Conservation (phyloP, 2,113 vertebrate genomes). For the Setophaga coronata region DNA sequence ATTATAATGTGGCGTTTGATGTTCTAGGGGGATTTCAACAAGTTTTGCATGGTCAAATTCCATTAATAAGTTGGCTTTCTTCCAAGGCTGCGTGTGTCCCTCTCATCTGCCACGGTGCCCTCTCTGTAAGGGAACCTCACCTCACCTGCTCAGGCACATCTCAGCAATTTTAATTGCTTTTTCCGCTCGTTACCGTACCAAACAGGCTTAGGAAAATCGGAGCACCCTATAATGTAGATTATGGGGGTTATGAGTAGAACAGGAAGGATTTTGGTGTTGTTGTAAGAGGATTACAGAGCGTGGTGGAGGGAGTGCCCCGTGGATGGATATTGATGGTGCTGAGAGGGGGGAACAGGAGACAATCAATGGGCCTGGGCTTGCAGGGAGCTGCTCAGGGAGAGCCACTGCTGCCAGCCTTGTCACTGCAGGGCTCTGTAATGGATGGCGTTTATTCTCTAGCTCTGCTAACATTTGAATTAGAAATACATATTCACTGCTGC, state of each 20-base stretch:
- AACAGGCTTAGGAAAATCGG: constrained; percentile 23
- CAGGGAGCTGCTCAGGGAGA: neutral
- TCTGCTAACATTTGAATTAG: neutral
- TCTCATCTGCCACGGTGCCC: constrained; percentile 56
- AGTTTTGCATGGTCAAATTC: constrained; percentile 75
- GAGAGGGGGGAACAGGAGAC: neutral
- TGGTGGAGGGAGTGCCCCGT: neutral
- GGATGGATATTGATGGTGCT: neutral
- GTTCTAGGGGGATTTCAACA: constrained; percentile 66
- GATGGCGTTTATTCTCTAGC: neutral
- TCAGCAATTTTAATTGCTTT: constrained; percentile 66
- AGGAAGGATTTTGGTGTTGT: neutral
- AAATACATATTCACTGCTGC: neutral
- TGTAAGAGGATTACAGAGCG: neutral
- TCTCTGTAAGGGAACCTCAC: constrained; percentile 55
- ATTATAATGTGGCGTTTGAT: constrained; percentile 65
- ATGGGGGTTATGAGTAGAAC: neutral
- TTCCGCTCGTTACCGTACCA: neutral
- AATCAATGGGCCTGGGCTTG: neutral
- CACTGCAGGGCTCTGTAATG: neutral
- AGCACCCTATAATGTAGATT: neutral
- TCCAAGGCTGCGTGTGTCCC: constrained; percentile 57
- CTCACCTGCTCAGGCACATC: constrained; percentile 59
- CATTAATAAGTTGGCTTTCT: constrained; percentile 70
- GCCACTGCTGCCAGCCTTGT: neutral